These are phyloP conservation scores for Gallinago nigripennis DNA, from an alignment of 2,797 vertebrate species.

Conservation along the genomic window DNA sequence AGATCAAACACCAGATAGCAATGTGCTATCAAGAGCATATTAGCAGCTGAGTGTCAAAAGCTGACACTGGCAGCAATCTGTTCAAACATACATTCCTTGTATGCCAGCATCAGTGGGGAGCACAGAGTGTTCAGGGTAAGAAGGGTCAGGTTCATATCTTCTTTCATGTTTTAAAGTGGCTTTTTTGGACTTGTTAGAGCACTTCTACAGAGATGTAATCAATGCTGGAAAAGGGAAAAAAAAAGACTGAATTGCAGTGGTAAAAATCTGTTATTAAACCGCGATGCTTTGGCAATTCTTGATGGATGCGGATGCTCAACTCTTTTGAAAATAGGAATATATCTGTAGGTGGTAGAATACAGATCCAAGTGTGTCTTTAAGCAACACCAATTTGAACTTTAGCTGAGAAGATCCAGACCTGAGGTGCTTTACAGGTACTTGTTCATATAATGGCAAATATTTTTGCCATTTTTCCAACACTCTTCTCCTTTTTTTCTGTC, in stretches of 20 bases:
- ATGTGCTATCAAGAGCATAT: not conserved
- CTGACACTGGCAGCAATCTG: not conserved
- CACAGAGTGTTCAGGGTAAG: not conserved
- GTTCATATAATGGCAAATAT: not conserved
- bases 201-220: not conserved
- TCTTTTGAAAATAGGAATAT: not conserved
- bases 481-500: not conserved
- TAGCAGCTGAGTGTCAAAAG: slow-evolving; percentile 15
- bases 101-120: not conserved
- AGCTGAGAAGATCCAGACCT: not conserved
- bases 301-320: not conserved
- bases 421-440: not conserved
- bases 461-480: not conserved
- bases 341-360: not conserved
- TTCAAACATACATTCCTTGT: not conserved
- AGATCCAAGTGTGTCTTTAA: not conserved
- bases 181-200: not conserved
- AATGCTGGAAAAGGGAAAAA: not conserved
- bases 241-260: not conserved
- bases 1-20: slow-evolving; percentile 12
- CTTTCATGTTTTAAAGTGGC: slow-evolving; percentile 7
- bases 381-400: not conserved
- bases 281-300: not conserved
- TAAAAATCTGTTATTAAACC: not conserved
- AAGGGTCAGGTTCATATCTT: not conserved